phyloP scores from a whole-genome alignment of 1,140 invertebrate species.

The Oryzaephilus surinamensis region DNA sequence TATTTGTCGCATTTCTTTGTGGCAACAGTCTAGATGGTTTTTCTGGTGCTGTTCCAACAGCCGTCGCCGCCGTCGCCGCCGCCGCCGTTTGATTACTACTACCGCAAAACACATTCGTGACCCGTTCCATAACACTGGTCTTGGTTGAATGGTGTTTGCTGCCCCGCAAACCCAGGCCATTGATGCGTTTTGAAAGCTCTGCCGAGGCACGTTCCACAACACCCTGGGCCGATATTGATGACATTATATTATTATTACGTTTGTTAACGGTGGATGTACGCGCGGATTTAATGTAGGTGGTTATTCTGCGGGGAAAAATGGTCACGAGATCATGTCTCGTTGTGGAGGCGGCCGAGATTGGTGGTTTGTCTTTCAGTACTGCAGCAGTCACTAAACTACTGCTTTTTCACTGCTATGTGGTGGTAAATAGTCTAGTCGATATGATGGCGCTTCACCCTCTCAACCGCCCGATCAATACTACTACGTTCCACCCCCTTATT shows the following conservation, averaged over 20 bases:
- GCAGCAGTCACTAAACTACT: too few relatives aligned
- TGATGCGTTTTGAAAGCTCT: slow-evolving; percentile 77
- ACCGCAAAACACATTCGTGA: slow-evolving; percentile 73
- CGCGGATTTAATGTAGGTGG: too few relatives aligned
- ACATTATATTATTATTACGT: slow-evolving; percentile 28
- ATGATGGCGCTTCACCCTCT: too few relatives aligned
- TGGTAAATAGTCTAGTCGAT: too few relatives aligned
- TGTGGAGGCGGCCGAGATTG: too few relatives aligned
- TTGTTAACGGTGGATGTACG: background rate
- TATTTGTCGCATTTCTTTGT: slow-evolving; percentile 4
- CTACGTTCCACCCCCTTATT: too few relatives aligned
- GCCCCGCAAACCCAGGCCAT: slow-evolving; percentile 64
- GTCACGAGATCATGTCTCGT: too few relatives aligned
- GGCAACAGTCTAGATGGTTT: slow-evolving; percentile 40
- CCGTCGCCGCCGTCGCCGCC: slow-evolving; percentile 24
- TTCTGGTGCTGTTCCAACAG: slow-evolving; percentile 38
- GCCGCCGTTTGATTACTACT: slow-evolving; percentile 37
- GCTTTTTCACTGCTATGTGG: too few relatives aligned
- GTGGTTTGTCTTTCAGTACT: too few relatives aligned
- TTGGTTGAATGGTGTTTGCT: slow-evolving; percentile 50
- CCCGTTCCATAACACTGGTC: slow-evolving; percentile 70
- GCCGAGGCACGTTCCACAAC: slow-evolving; percentile 81
- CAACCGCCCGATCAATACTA: too few relatives aligned
- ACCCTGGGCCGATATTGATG: slow-evolving; percentile 61
- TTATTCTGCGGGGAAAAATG: too few relatives aligned